A percentile compares a stretch with the other conserved stretches of the same genome.
phyloP scores from a whole-genome alignment of 1,140 invertebrate genomes.

The Paramacrobiotus metropolitanus region DNA sequence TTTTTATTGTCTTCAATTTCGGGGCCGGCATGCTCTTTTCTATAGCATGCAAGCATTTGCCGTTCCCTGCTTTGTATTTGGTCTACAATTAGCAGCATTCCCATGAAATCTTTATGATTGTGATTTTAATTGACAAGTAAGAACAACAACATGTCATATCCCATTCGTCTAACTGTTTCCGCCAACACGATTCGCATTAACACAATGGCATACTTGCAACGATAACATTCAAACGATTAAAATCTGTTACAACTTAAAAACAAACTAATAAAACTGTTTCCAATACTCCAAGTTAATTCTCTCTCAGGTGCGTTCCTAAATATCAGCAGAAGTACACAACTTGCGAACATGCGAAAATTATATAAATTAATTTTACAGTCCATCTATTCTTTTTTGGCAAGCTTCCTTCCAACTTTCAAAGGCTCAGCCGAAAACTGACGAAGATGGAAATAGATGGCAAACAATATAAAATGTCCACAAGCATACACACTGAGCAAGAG shows the following conservation, averaged over 20 bases:
- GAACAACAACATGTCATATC: too few relatives aligned
- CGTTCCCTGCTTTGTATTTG: too few relatives aligned
- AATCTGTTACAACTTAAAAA: too few relatives aligned
- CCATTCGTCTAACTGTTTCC: too few relatives aligned
- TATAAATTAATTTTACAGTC: too few relatives aligned
- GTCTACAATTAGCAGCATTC: too few relatives aligned
- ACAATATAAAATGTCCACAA: constrained; percentile 54
- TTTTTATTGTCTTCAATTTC: background rate
- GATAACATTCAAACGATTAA: too few relatives aligned
- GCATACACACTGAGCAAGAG: constrained; percentile 54
- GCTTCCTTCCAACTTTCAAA: background rate
- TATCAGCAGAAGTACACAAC: background rate
- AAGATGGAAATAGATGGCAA: constrained; percentile 57
- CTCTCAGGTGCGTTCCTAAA: background rate
- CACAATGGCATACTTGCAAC: too few relatives aligned
- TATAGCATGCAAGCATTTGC: background rate
- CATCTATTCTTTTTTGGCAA: background rate
- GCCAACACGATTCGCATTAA: too few relatives aligned
- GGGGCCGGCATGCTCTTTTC: background rate
- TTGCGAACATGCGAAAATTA: too few relatives aligned
- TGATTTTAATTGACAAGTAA: too few relatives aligned
- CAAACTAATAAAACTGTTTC: background rate
- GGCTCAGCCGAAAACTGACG: constrained; percentile 30
- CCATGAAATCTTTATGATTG: too few relatives aligned
- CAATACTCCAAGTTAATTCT: background rate